Evolutionary conservation across 2,888 invertebrate genomes (phyloP).

Genomic region (Hypena proboscidalis): DNA sequence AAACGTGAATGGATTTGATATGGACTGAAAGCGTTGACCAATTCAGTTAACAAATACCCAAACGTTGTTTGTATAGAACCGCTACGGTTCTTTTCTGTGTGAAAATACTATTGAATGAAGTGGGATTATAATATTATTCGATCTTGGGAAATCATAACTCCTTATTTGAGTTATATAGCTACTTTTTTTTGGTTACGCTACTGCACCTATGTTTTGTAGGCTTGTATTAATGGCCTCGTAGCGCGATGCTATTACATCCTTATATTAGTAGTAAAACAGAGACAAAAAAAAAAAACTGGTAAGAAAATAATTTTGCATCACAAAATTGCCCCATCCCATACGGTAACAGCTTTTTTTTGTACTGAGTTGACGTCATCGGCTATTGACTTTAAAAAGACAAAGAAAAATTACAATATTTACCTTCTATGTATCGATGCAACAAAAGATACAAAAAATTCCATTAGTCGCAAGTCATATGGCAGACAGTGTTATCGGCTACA

Average conservation of each 20-base stretch:
- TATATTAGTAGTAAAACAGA: no score
- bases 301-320: no score
- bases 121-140: no score
- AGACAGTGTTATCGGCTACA: slow-evolving; percentile 46
- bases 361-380: not conserved
- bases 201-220: no score
- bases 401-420: slow-evolving; percentile 4
- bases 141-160: no score
- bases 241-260: no score
- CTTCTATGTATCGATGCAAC: not conserved
- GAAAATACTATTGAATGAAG: slow-evolving; percentile 8
- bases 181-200: no score
- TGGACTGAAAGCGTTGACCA: slow-evolving; percentile 31
- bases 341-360: no score
- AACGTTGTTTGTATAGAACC: slow-evolving; percentile 28
- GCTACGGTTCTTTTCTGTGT: slow-evolving; percentile 17
- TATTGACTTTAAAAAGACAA: slow-evolving; percentile 5
- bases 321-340: no score
- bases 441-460: slow-evolving; percentile 26
- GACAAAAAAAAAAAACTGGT: no score
- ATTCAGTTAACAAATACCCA: slow-evolving; percentile 32
- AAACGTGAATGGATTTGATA: slow-evolving; percentile 27
- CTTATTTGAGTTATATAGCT: no score
- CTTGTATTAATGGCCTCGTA: no score
- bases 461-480: slow-evolving; percentile 20